A percentile compares a stretch with the other conserved stretches of the same genome.
These are phyloP conservation scores for Leiothrix lutea DNA, from an alignment of 2,113 vertebrate genomes.

Conservation along the genomic window DNA sequence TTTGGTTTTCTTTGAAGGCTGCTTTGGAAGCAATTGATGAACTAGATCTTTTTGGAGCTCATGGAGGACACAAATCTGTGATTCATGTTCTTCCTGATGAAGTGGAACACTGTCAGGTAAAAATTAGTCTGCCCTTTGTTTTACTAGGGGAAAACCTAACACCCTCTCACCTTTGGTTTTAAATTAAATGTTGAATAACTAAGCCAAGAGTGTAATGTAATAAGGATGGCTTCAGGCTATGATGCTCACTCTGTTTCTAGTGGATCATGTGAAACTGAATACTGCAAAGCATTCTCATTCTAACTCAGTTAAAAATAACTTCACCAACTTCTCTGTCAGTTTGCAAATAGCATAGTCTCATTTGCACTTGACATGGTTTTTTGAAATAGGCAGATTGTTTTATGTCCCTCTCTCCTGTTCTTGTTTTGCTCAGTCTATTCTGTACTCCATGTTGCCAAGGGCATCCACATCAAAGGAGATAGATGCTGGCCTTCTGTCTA, in stretches of 20 bases:
- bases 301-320: not conserved
- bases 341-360: not conserved
- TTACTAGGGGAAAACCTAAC: not conserved
- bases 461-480: constrained; percentile 98
- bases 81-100: constrained; percentile 97
- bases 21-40: constrained; percentile 98
- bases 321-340: not conserved
- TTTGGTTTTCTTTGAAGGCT: constrained; percentile 76
- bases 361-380: not conserved
- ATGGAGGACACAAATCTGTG: constrained; percentile 93
- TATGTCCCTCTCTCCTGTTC: constrained; percentile 1
- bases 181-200: not conserved
- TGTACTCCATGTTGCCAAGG: constrained; percentile 97
- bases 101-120: constrained; percentile 97
- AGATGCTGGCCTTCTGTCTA: constrained; percentile 92
- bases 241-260: not conserved
- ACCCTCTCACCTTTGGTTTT: not conserved
- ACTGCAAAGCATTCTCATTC: not conserved
- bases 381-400: not conserved
- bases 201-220: rapidly evolving
- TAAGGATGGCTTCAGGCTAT: not conserved
- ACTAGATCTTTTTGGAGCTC: constrained; percentile 94
- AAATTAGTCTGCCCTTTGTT: not conserved
- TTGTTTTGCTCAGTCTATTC: constrained; percentile 84
- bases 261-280: not conserved